Base-by-base conservation (phyloP, 1,140 invertebrate genomes). In the Megathymus violae region DNA sequence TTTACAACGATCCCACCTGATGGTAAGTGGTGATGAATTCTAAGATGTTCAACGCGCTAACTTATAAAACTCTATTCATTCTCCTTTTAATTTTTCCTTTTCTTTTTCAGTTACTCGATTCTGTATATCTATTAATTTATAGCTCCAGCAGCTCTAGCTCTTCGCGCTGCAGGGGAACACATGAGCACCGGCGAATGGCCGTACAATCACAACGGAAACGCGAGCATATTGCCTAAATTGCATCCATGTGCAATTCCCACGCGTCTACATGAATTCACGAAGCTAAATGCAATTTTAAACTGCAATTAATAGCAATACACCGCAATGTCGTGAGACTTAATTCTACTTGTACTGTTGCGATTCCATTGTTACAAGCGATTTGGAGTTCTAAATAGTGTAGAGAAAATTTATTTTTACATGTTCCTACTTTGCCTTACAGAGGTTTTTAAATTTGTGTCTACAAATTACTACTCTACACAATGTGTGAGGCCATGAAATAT, bases 221-320 rank as follows among this genome's bases (percentile, higher is more conserved):
- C n/a, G n/a, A n/a, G n/a, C n/a, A n/a, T n/a, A 11, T 3, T 7
- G 34, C n/a, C 34, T n/a, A 36, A 36, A 36, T 36, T 36, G 34
- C 34, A 36, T 36, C 34, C 11, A 11, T 36, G 34, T 36, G 34
- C 34, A 31, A 31, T 31, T 31, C 27, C 27, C 27, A 31, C 3
- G n/a, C n/a, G 34, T 36, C 34, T 11, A 11, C 34, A 36, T n/a
- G 4, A 36, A 9, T 31, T 31, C n/a, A 4, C 34, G n/a, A 36
- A 36, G 34, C 34, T 36, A 36, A 36, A 36, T 11, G 34, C 34
- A 36, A 36, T 36, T 36, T 36, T 36, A 36, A 36, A 36, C 34
- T 36, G 34, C 11, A 36, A 36, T 36, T 36, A 36, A 36, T n/a
- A 36, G 34, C 10, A 36, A 36, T 36, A 36, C 34, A 36, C n/a